Base-by-base conservation (phyloP, 2,797 vertebrate species). In the Microctenopoma steveboyesi region DNA sequence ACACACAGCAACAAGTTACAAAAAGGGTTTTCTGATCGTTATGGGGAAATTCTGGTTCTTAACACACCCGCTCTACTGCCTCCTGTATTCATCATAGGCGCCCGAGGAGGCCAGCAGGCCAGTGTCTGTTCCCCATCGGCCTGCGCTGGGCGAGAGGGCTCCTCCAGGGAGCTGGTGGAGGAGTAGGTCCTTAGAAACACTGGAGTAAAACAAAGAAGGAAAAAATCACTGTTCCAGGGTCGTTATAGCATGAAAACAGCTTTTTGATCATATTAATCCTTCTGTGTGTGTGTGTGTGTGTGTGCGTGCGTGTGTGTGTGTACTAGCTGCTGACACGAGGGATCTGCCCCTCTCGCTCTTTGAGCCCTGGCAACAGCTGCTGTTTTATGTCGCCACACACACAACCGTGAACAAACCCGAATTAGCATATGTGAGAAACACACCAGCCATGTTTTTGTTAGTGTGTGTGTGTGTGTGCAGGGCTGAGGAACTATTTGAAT, bases 71-170 rank as follows among this genome's bases (percentile, higher is more conserved):
- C 53, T 46, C 69, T 76, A 51, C 22, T 59, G 43, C 61, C 68
- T 68, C 86, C 82, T 4, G 75, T 69, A n/a, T 66, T 90, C 40
- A 5, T 65, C 3, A 93, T 43, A 0, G 92, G 77, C 3, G 93
- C 88, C 57, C 85, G 86, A 11, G 94, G 93, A 48, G 94, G 94
- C 93, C 94, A 95, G 72, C 88, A 93, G 4, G 47, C 77, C 50
- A 95, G 86, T 0, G 82, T 91, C 62, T 82, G 72, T 0, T 91
- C 90, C 40, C 88, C 91, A 1, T 90, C 88, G 12, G 83, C 68
- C 4, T 71, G 83, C 13, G 65, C 64, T 0, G 69, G 64, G 9
- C 30, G 85, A 39, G 37, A 12, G 0, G 68, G 64, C 22, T 87
- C 89, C 46, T 85, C 89, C 2, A 54, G 53, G 46, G n/a, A 15